A percentile compares a stretch with the other conserved stretches of the same genome.
Conservation (phyloP, 1,140 invertebrate genomes). For the Ceratina australensis region DNA sequence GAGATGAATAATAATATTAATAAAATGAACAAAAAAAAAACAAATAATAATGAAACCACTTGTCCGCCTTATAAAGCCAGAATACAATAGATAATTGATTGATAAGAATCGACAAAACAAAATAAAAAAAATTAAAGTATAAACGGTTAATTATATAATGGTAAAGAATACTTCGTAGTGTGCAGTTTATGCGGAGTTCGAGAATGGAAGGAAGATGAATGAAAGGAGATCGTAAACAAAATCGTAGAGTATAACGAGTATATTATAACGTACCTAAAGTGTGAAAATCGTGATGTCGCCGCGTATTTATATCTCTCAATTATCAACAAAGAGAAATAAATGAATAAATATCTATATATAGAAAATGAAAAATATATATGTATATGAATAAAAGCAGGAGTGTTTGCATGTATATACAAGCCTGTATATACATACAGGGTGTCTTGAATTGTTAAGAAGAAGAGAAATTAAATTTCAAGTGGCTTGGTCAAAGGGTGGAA, state of each 20-base stretch:
- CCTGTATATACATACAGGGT: neutral
- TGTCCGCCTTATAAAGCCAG: constrained; percentile 75
- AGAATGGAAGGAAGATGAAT: constrained; percentile 54
- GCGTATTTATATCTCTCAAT: constrained; percentile 31
- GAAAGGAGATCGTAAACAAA: constrained; percentile 52
- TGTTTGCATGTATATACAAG: constrained; percentile 6
- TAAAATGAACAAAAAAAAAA: constrained; percentile 13
- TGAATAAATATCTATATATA: constrained; percentile 1
- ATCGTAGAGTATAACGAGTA: constrained; percentile 69
- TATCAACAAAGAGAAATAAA: neutral
- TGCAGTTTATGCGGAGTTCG: constrained; percentile 62
- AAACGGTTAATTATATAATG: constrained; percentile 30
- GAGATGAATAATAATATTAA: constrained; percentile 54
- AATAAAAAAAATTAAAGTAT: constrained; percentile 30
- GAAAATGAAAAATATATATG: neutral
- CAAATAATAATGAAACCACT: constrained; percentile 52
- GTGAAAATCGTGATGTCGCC: constrained; percentile 50
- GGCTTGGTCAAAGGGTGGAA: neutral
- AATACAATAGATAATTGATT: constrained; percentile 68
- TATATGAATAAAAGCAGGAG: neutral
- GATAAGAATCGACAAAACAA: constrained; percentile 47
- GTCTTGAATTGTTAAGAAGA: neutral
- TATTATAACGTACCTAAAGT: constrained; percentile 55
- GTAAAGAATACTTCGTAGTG: constrained; percentile 64
- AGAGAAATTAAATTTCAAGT: neutral